Evolutionary conservation across 2,888 invertebrate genomes (phyloP), one percentile per base, ranked within the genome.

Genomic region (Phyto melanocephala): DNA sequence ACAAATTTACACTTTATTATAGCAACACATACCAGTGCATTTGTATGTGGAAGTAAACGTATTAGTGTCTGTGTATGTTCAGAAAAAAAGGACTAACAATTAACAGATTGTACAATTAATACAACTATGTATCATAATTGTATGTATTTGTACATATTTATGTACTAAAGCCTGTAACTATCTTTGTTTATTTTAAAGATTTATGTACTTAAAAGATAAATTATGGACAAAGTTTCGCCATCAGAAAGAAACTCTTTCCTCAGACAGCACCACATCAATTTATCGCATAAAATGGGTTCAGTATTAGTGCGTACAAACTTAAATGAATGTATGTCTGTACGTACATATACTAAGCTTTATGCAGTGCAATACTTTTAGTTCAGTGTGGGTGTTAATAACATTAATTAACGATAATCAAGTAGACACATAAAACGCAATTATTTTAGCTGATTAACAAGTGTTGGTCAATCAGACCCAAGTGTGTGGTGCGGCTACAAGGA

Each of bases 331-430:
- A 0, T 15, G 1, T 67, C 15, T 63, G 7, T 28, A 22, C 3
- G 33, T 33, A 17, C 3, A 15, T 33, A 17, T 24, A 3, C n/a
- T 33, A 52, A 6, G 52, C 40, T 20, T 20, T 22, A 28, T 15
- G 1, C 7, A 60, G 22, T 20, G 5, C 10, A 2, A 15, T 33
- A 33, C 33, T 22, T 75, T 63, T 50, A 40, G 42, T 62, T 62
- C 63, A 24, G 68, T 50, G 54, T 79, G 60, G 28, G 67, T 82
- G 70, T 79, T 76, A 79, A 82, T 79, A 79, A 79, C 75, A 70
- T 76, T 79, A 82, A 82, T 82, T 79, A 82, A 76, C 67, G 71
- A 76, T 82, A 76, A 82, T 79, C 75, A 75, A 82, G 75, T 78
- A 71, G 82, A 71, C 42, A 75, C 74, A 62, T 77, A 40, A 76